Evolutionary conservation across 1,140 invertebrate genomes (phyloP).

Genomic region (Drosophila willistoni): DNA sequence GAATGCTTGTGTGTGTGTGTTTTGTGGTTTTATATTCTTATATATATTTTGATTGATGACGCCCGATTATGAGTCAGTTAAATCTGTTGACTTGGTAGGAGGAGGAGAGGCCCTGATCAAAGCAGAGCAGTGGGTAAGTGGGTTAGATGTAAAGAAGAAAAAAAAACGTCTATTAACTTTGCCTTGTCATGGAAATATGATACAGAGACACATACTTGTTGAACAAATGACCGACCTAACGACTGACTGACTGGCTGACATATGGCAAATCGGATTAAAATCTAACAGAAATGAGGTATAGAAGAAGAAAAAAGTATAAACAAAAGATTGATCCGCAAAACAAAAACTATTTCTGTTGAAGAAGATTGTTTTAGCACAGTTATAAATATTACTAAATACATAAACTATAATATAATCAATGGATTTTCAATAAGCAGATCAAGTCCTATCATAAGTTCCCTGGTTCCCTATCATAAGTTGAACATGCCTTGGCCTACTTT

Average conservation of each 20-base stretch:
- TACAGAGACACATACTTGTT: constrained; percentile 45
- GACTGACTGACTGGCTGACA: background rate
- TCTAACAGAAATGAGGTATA: too few species aligned
- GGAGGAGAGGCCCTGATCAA: constrained; percentile 15
- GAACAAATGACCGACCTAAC: constrained; percentile 21
- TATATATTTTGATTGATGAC: constrained; percentile 66
- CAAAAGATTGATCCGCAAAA: background rate
- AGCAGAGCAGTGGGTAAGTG: constrained; percentile 48
- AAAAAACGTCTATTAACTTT: constrained; percentile 34
- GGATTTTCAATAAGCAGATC: too few species aligned
- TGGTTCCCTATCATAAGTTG: too few species aligned
- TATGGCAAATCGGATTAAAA: constrained; percentile 24
- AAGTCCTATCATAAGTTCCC: too few species aligned
- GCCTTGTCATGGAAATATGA: constrained; percentile 54
- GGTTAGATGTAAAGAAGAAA: constrained; percentile 27
- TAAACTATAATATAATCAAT: too few species aligned
- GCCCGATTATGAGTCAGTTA: constrained; percentile 66
- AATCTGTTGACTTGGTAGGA: background rate
- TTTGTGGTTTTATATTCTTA: constrained; percentile 36
- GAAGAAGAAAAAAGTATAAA: background rate
- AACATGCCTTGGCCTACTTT: too few species aligned
- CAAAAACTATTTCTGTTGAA: too few species aligned
- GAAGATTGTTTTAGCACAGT: too few species aligned
- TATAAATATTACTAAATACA: too few species aligned
- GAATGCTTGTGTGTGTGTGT: background rate